A percentile compares a stretch with the other conserved stretches of the same genome.
Conservation (phyloP, 2,113 vertebrate species). For the Limanda limanda region DNA sequence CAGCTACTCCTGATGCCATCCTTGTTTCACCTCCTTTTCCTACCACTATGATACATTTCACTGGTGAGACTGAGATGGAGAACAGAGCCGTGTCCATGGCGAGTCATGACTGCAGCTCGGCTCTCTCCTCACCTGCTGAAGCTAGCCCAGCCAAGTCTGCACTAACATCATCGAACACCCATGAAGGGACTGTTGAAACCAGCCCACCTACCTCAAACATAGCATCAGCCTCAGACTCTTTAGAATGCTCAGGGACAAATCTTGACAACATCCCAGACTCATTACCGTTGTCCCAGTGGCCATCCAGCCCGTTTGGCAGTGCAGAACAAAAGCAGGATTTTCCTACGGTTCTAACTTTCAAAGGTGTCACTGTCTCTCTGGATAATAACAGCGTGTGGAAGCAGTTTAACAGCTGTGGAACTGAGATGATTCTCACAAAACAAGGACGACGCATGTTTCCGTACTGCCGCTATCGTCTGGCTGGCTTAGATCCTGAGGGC, state of each 20-base stretch:
- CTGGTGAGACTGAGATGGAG: conserved; percentile 29
- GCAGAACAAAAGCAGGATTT: not conserved
- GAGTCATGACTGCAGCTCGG: conserved; percentile 25
- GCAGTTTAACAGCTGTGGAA: conserved; percentile 90
- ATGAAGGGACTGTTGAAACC: conserved; percentile 11
- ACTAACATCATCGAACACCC: conserved; percentile 1
- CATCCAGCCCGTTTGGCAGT: conserved; percentile 16
- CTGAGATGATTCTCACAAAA: conserved; percentile 96
- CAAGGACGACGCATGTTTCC: conserved; percentile 97
- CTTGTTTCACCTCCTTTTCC: conserved; percentile 70
- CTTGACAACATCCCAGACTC: conserved; percentile 1
- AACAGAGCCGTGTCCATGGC: conserved; percentile 60
- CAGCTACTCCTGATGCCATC: conserved; percentile 46
- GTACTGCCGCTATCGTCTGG: conserved; percentile 91
- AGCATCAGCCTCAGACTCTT: conserved; percentile 54
- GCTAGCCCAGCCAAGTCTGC: conserved; percentile 63
- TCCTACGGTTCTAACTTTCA: conserved; percentile 53
- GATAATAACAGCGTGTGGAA: conserved; percentile 95
- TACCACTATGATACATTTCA: conserved; percentile 75
- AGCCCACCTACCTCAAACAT: conserved; percentile 55
- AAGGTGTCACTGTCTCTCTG: conserved; percentile 86
- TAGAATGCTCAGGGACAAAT: not conserved
- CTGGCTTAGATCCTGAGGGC: conserved; percentile 86
- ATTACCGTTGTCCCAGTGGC: not conserved
- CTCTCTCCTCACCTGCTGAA: conserved; percentile 62